Conservation (phyloP, 2,113 vertebrate genomes). For the Pangasianodon hypophthalmus region DNA sequence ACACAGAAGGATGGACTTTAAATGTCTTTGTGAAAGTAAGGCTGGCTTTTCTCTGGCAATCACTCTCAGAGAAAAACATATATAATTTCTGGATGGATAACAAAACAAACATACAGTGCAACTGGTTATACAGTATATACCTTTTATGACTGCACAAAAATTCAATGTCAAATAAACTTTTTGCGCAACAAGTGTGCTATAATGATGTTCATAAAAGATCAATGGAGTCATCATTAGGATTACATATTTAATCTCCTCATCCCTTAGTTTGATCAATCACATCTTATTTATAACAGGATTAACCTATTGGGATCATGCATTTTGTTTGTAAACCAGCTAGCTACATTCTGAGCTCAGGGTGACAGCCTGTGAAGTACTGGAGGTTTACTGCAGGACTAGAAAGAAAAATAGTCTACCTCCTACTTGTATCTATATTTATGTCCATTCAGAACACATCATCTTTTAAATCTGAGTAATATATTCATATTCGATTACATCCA, state of each 20-base stretch:
- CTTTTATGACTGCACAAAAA: neutral
- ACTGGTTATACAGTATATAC: neutral
- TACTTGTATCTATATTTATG: neutral
- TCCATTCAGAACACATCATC: neutral
- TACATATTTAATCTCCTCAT: neutral
- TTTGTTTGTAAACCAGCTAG: neutral
- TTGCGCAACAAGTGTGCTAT: neutral
- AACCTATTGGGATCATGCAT: neutral
- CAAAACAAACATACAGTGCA: neutral
- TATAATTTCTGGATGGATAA: neutral
- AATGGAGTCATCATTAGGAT: neutral
- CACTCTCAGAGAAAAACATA: neutral
- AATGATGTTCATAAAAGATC: neutral
- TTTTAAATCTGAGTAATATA: neutral
- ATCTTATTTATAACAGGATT: neutral
- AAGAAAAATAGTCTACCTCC: neutral
- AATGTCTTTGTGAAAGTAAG: conserved; percentile 9
- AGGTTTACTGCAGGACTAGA: neutral
- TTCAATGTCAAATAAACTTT: neutral
- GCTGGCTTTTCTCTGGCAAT: neutral
- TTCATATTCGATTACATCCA: neutral
- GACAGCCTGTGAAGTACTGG: neutral
- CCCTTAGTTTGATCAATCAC: neutral
- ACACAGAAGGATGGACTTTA: conserved; percentile 14
- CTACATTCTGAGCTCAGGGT: neutral